These are phyloP conservation scores for Melinopterus prodromus DNA, from an alignment of 2,888 invertebrate genomes.

Conservation along the genomic window DNA sequence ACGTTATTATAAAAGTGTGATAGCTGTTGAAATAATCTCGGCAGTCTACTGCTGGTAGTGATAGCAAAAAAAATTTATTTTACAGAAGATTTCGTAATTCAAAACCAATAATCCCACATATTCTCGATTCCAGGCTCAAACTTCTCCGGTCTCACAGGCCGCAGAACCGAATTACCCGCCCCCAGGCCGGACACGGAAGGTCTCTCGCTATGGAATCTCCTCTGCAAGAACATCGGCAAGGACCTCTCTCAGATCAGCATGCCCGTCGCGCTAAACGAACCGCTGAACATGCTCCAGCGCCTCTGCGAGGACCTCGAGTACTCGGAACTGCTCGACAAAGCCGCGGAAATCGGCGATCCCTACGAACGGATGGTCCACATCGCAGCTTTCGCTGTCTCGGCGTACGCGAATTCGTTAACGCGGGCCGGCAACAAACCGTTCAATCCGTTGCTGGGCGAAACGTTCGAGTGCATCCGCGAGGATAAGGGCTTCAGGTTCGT, in stretches of 20 bases:
- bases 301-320: slow-evolving; percentile 87
- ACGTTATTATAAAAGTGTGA: too few relatives aligned
- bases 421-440: slow-evolving; percentile 86
- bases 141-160: slow-evolving; percentile 56
- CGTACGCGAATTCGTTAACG: slow-evolving; percentile 76
- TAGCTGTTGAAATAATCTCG: too few relatives aligned
- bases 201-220: slow-evolving; percentile 80
- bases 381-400: slow-evolving; percentile 83
- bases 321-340: slow-evolving; percentile 80
- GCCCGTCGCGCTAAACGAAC: slow-evolving; percentile 88
- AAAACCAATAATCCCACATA: too few relatives aligned
- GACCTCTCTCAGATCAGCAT: slow-evolving; percentile 86
- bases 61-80: too few relatives aligned
- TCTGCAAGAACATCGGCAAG: slow-evolving; percentile 85
- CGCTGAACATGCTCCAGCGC: slow-evolving; percentile 81
- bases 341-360: slow-evolving; percentile 70
- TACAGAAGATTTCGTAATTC: too few relatives aligned
- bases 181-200: slow-evolving; percentile 79
- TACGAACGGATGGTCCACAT: slow-evolving; percentile 79
- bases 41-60: too few relatives aligned
- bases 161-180: slow-evolving; percentile 75
- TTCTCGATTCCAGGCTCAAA: background rate
- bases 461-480: slow-evolving; percentile 80
- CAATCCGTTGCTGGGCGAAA: slow-evolving; percentile 84
- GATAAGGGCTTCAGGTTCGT: slow-evolving; percentile 82